These are phyloP conservation scores for Pomatostomus ruficeps DNA, from an alignment of 2,113 vertebrate genomes.

Conservation along the genomic window DNA sequence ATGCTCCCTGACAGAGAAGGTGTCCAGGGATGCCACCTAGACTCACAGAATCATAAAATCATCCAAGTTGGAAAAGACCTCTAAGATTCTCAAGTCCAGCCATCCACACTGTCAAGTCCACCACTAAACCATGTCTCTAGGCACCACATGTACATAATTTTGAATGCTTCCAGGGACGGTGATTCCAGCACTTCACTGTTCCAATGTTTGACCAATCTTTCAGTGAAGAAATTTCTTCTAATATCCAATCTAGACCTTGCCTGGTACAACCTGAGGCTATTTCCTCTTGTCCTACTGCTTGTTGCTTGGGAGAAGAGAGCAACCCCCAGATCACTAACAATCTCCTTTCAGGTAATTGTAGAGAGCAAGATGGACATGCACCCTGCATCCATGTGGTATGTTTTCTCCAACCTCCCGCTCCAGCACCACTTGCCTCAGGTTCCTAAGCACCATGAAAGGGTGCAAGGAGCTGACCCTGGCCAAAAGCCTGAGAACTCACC, in stretches of 20 bases:
- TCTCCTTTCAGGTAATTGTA: not conserved
- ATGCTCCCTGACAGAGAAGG: not conserved
- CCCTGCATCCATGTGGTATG: not conserved
- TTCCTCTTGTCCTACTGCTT: not conserved
- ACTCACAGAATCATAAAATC: not conserved
- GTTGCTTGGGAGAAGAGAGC: not conserved
- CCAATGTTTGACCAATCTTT: not conserved
- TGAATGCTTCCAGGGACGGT: not conserved
- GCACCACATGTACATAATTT: not conserved
- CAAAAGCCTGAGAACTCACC: constrained; percentile 73
- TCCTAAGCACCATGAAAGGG: not conserved
- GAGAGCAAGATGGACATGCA: not conserved
- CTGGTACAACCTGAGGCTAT: not conserved
- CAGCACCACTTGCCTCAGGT: not conserved
- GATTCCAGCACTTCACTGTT: not conserved
- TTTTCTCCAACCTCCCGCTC: not conserved
- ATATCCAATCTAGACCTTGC: not conserved
- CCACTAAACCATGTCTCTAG: not conserved
- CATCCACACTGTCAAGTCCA: not conserved
- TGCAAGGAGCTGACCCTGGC: not conserved
- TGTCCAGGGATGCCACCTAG: not conserved
- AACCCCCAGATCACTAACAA: not conserved
- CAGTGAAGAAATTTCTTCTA: not conserved
- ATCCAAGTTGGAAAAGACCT: not conserved
- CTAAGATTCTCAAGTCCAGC: not conserved